Base-by-base conservation (phyloP, 53 echinoderm and acorn worm species). In the Antedon mediterranea region DNA sequence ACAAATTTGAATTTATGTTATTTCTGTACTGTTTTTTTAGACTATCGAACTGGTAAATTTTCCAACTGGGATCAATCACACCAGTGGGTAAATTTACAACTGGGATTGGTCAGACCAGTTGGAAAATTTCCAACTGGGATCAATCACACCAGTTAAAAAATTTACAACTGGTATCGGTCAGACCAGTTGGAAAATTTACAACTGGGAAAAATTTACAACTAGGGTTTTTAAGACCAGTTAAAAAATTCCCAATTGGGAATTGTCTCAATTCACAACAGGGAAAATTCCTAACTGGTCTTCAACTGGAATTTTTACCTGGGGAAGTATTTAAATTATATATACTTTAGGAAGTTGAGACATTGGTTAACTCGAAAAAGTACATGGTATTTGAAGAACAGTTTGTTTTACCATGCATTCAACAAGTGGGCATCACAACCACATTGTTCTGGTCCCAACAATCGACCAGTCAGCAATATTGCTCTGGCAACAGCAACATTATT, bases 301-400 rank as follows among this genome's bases (percentile, higher is more conserved):
- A 57, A 57, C 57, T 57, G 57, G 57, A 57, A 57, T 57, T 57
- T 57, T 57, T 57, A 57, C 57, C 57, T 57, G 57, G 57, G 57
- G 18, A 13, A 18, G 23, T 18, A 11, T 57, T 57, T n/a, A n/a
- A n/a, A n/a, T n/a, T n/a, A n/a, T n/a, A n/a, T n/a, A n/a, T n/a
- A n/a, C n/a, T n/a, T n/a, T n/a, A n/a, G n/a, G n/a, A n/a, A n/a
- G n/a, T n/a, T n/a, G n/a, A n/a, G n/a, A n/a, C n/a, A n/a, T n/a
- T n/a, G n/a, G n/a, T n/a, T n/a, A n/a, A n/a, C n/a, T n/a, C n/a
- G n/a, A n/a, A n/a, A n/a, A n/a, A n/a, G n/a, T n/a, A n/a, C n/a
- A n/a, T n/a, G 37, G 37, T 6, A 6, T 37, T 4, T 37, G 73
- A 81, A 30, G 71, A 70, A 29, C 85, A 80, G 71, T 85, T 80